Evolutionary conservation across 2,113 vertebrate species (phyloP).

Genomic region (Garra rufa): DNA sequence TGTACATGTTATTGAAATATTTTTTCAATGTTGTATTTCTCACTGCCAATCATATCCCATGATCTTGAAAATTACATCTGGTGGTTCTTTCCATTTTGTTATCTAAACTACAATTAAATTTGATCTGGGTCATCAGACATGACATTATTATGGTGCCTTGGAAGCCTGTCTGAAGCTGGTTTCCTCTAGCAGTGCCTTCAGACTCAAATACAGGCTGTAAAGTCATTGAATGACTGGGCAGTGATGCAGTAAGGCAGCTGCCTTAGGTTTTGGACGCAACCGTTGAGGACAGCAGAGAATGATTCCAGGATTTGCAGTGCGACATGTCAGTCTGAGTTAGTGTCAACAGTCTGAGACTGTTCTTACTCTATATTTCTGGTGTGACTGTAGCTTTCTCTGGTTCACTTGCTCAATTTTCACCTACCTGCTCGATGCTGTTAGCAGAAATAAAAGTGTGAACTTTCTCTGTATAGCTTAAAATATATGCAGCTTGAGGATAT

Average conservation of each 20-base stretch:
- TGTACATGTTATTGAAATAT: no score
- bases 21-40: no score
- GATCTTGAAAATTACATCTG: no score
- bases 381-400: not conserved
- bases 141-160: not conserved
- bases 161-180: not conserved
- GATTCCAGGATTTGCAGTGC: not conserved
- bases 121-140: not conserved
- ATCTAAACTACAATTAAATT: not conserved
- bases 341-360: not conserved
- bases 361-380: not conserved
- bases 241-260: not conserved
- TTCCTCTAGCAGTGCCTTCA: not conserved
- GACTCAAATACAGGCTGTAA: not conserved
- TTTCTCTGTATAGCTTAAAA: conserved; percentile 2
- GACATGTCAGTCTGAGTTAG: conserved; percentile 32
- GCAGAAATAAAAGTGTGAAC: not conserved
- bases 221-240: not conserved
- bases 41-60: no score
- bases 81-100: not conserved
- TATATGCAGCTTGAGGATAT: conserved; percentile 2
- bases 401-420: not conserved
- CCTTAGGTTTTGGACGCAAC: not conserved
- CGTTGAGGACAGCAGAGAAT: not conserved
- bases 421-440: not conserved